Base-by-base conservation (phyloP, 2,113 vertebrate genomes). In the Callopanchax toddi region DNA sequence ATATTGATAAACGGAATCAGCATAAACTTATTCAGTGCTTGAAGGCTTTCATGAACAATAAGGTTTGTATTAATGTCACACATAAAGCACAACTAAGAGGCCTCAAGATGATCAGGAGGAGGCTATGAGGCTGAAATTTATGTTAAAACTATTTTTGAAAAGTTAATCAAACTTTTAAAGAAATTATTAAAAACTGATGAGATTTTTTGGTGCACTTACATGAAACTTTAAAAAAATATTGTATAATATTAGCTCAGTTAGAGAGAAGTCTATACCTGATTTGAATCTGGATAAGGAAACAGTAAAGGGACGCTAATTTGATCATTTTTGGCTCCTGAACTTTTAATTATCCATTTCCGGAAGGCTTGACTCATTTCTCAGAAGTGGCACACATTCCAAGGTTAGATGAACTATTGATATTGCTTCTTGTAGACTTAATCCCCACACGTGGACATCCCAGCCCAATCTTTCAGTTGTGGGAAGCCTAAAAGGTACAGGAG, bases 31-130 rank as follows among this genome's bases (percentile, higher is more conserved):
- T 99, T 84, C 97, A 98, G 76, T 99, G 97, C 87, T 93, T 99
- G 85, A 99, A 94, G 92, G 97, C 97, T 53, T 99, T 99, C 91
- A 99, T 99, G 97, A 99, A 99, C 91, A 99, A 98, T 85, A 99
- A 99, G 93, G 97, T 97, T 89, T 90, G 93, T 88, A 79, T 32
- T 1, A 9, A 23, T 51, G n/a, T 3, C 12, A 1, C 23, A 6
- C 21, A 22, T 67, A 11, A 57, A 60, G 17, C 11, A 39, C 17
- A 44, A 11, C 20, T 44, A 15, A 26, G 58, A 11, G 10, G 23
- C 37, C 59, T 2, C 11, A 0, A 25, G 9, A 1, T 11, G 9
- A 32, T 12, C 10, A 8, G 34, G 37, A 29, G 25, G n/a, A 13
- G 2, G n/a, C 2, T 42, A 15, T 7, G 3, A 46, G 9, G 18